Percentiles rank a stretch among this genome's conserved stretches.
phyloP scores from a whole-genome alignment of 2,888 invertebrate species.

The Dendrolimus pini region DNA sequence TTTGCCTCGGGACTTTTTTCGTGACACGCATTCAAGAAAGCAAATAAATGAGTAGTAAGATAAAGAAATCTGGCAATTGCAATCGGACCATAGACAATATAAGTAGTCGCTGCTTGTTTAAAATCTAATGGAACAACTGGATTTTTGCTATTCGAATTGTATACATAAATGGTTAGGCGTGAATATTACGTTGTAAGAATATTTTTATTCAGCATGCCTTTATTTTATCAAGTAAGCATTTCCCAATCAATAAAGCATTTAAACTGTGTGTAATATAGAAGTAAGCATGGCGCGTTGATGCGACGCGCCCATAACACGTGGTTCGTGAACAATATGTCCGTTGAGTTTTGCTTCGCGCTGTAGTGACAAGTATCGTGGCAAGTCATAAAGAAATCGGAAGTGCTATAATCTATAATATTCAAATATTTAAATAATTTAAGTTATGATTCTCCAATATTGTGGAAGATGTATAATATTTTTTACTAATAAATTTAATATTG shows the following conservation, averaged over 20 bases:
- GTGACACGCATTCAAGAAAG: too few relatives aligned
- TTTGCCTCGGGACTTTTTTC: too few relatives aligned
- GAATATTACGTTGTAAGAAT: too few relatives aligned
- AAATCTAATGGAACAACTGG: too few relatives aligned
- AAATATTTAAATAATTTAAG: conserved; percentile 73
- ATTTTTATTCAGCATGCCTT: conserved; percentile 17
- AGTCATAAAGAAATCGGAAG: conserved; percentile 61
- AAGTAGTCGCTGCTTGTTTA: too few relatives aligned
- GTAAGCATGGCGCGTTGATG: conserved; percentile 32
- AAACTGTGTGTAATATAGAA: conserved; percentile 53
- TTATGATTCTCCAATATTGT: conserved; percentile 76
- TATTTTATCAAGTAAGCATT: conserved; percentile 28
- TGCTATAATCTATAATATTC: conserved; percentile 74
- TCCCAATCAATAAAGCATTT: conserved; percentile 56
- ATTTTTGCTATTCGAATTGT: too few relatives aligned
- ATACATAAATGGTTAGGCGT: too few relatives aligned
- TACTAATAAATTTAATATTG: conserved; percentile 78
- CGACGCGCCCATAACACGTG: conserved; percentile 31
- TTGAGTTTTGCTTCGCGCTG: conserved; percentile 59
- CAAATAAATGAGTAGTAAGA: too few relatives aligned
- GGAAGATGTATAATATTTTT: conserved; percentile 78
- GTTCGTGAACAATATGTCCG: conserved; percentile 25
- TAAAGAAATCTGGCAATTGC: too few relatives aligned
- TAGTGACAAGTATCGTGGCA: conserved; percentile 58
- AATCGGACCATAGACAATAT: too few relatives aligned